These are phyloP conservation scores for Cataglyphis albicans DNA, from an alignment of 2,888 invertebrate genomes.

Conservation along the genomic window DNA sequence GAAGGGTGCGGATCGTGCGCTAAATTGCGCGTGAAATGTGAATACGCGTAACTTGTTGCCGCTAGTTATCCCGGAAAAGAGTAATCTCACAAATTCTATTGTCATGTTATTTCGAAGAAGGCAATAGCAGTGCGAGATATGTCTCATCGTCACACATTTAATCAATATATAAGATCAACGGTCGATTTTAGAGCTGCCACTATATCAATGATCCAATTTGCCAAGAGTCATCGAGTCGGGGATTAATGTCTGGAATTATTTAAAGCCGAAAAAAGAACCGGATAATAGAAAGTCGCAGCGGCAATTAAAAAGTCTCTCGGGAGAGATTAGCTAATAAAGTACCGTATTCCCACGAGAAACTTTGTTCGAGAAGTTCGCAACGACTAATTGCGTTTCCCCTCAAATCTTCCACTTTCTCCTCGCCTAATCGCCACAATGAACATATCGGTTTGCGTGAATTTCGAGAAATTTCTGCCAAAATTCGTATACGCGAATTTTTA, in stretches of 20 bases:
- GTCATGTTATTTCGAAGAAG: not conserved
- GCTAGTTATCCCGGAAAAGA: constrained; percentile 17
- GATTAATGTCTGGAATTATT: constrained; percentile 6
- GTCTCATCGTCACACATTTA: not conserved
- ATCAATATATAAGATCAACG: not conserved
- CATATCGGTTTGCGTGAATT: constrained; percentile 19
- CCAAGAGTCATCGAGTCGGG: not conserved
- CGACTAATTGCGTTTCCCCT: constrained; percentile 18
- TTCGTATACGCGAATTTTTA: constrained; percentile 26
- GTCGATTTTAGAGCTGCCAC: not conserved
- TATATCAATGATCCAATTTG: not conserved
- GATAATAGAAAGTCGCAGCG: constrained; percentile 14
- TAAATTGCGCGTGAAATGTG: constrained; percentile 38
- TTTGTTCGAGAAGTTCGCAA: not conserved
- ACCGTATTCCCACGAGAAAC: not conserved
- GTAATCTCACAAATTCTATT: not conserved
- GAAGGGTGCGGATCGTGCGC: not conserved
- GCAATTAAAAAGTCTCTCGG: constrained; percentile 32
- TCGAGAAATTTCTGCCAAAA: not conserved
- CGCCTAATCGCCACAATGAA: constrained; percentile 10
- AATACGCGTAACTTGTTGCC: not conserved
- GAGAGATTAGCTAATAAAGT: constrained; percentile 38
- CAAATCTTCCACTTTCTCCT: not conserved
- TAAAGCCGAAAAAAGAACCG: not conserved
- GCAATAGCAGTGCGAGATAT: not conserved